Evolutionary conservation across 2,797 vertebrate genomes (phyloP).

Genomic region (Champsocephalus gunnari): DNA sequence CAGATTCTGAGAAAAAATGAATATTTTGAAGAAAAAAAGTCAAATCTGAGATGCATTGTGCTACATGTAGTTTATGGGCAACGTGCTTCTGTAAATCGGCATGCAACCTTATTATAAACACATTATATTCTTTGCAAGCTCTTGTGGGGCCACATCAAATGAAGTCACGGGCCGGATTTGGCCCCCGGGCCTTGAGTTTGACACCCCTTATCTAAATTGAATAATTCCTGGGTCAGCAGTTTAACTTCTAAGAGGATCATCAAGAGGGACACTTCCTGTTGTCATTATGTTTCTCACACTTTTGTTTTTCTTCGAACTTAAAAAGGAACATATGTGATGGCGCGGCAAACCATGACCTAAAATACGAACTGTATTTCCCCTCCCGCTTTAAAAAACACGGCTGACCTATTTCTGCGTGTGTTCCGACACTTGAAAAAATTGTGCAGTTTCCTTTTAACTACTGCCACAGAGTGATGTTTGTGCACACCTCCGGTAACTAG

Average conservation of each 20-base stretch:
- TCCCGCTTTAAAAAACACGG: constrained; percentile 44
- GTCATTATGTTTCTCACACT: constrained; percentile 23
- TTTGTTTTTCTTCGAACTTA: not conserved
- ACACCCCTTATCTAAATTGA: too few relatives aligned
- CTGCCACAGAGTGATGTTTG: not conserved
- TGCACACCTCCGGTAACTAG: constrained; percentile 26
- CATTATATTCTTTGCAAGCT: too few relatives aligned
- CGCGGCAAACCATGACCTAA: constrained; percentile 54
- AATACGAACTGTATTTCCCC: constrained; percentile 28
- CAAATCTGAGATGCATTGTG: too few relatives aligned
- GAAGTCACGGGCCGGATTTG: too few relatives aligned
- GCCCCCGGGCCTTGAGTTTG: too few relatives aligned
- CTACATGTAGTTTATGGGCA: too few relatives aligned
- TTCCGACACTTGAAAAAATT: constrained; percentile 17
- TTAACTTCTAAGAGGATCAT: not conserved
- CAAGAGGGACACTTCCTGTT: not conserved
- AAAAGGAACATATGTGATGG: not conserved
- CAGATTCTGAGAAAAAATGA: too few relatives aligned
- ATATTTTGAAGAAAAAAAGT: too few relatives aligned
- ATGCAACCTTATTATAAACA: too few relatives aligned
- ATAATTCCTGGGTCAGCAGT: not conserved
- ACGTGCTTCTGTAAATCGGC: too few relatives aligned
- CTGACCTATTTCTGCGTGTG: constrained; percentile 64
- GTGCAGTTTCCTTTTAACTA: constrained; percentile 49
- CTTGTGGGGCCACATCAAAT: too few relatives aligned